Evolutionary conservation across 1,140 invertebrate species (phyloP).

Genomic region (Gonatopus flavifemur): DNA sequence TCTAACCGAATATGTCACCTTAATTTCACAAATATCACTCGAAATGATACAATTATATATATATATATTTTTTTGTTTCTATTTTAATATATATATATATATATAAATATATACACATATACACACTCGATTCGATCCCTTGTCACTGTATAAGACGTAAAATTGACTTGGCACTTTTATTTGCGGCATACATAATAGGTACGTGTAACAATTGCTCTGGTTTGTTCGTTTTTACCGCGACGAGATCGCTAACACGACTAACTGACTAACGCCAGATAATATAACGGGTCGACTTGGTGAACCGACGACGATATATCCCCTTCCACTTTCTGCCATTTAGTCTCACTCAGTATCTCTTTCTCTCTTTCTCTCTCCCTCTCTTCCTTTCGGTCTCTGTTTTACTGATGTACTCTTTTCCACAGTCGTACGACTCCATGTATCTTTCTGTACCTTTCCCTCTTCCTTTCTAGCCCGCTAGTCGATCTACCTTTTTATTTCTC

Average conservation of each 20-base stretch:
- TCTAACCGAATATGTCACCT: too few species aligned
- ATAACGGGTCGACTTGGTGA: constrained; percentile 44
- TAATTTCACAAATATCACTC: too few species aligned
- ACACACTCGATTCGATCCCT: too few species aligned
- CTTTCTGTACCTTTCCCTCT: not conserved
- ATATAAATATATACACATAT: too few species aligned
- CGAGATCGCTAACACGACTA: constrained; percentile 43
- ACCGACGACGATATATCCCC: too few species aligned
- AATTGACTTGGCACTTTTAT: too few species aligned
- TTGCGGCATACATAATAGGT: not conserved
- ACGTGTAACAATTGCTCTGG: not conserved
- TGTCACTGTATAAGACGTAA: too few species aligned
- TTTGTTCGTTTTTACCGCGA: constrained; percentile 19
- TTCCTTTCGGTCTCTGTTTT: not conserved
- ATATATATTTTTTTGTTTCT: too few species aligned
- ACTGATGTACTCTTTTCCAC: too few species aligned
- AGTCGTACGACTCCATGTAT: too few species aligned
- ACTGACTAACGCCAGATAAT: constrained; percentile 51
- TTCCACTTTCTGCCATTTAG: constrained; percentile 34
- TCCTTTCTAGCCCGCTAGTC: not conserved
- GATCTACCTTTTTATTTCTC: not conserved
- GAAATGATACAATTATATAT: too few species aligned
- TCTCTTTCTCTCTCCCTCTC: constrained; percentile 16
- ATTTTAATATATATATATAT: too few species aligned
- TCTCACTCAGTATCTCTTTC: constrained; percentile 14